Conservation (phyloP, 1,140 invertebrate species). For the Lucilia sericata region DNA sequence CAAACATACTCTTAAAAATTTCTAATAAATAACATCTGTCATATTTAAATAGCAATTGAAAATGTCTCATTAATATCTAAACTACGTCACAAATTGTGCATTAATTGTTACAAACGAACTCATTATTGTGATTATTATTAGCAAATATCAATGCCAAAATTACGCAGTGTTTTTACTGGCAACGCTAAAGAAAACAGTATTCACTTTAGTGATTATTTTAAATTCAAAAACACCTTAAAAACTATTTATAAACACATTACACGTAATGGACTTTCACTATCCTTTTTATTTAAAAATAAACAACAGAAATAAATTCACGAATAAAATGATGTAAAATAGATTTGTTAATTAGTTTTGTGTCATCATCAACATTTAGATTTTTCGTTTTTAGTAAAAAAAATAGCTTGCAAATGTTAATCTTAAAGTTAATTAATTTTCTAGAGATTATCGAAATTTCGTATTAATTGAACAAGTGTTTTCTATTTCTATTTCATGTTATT, state of each 20-base stretch:
- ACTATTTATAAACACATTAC: background rate
- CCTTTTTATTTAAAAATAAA: background rate
- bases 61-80: constrained; percentile 4
- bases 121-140: no score
- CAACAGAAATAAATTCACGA: background rate
- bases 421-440: background rate
- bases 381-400: background rate
- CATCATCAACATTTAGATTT: no score
- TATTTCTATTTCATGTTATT: background rate
- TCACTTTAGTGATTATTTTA: background rate
- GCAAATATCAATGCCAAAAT: background rate
- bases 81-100: background rate
- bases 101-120: no score
- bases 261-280: constrained; percentile 20
- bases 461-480: constrained; percentile 5
- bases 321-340: background rate
- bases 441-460: background rate
- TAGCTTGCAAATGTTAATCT: background rate
- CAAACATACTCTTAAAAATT: no score
- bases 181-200: background rate
- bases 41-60: background rate
- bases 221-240: constrained; percentile 1
- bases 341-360: no score
- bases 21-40: background rate
- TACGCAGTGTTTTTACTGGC: background rate